Evolutionary conservation across 1,140 invertebrate genomes (phyloP).

Genomic region (Leptopilina clavipes): DNA sequence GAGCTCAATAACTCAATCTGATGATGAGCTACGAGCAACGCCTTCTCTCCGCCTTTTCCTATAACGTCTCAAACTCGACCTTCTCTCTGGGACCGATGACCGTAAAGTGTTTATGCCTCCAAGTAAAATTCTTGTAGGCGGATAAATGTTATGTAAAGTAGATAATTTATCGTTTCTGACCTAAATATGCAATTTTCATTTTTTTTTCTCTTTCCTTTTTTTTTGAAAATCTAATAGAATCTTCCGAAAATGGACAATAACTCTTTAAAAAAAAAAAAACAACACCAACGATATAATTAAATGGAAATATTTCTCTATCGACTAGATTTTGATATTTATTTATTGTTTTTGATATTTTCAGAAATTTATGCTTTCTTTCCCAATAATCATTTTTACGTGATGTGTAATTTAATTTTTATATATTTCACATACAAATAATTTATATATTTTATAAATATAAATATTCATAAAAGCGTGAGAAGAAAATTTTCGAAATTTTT

Average conservation of each 20-base stretch:
- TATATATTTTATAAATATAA: no score
- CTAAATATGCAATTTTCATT: slow-evolving; percentile 13
- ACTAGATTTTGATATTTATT: no score
- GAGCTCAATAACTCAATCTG: slow-evolving; percentile 61
- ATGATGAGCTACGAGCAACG: slow-evolving; percentile 59
- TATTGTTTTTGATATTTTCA: no score
- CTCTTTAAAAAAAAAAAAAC: no score
- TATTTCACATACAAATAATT: no score
- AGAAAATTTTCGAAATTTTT: no score
- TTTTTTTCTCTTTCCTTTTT: neutral
- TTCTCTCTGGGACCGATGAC: slow-evolving; percentile 39
- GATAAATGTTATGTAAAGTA: slow-evolving; percentile 10
- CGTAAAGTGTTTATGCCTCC: slow-evolving; percentile 16
- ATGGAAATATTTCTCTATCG: no score
- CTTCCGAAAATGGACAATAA: neutral
- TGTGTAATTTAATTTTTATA: no score
- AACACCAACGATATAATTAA: no score
- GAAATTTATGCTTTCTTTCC: no score
- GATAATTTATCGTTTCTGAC: neutral
- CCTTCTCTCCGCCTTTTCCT: slow-evolving; percentile 59
- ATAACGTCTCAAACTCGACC: slow-evolving; percentile 49
- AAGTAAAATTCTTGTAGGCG: slow-evolving; percentile 16
- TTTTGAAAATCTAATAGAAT: neutral
- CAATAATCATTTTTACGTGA: no score
- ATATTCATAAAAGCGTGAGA: no score